Base-by-base conservation (phyloP, 2,888 invertebrate species). In the Mythimna loreyi region DNA sequence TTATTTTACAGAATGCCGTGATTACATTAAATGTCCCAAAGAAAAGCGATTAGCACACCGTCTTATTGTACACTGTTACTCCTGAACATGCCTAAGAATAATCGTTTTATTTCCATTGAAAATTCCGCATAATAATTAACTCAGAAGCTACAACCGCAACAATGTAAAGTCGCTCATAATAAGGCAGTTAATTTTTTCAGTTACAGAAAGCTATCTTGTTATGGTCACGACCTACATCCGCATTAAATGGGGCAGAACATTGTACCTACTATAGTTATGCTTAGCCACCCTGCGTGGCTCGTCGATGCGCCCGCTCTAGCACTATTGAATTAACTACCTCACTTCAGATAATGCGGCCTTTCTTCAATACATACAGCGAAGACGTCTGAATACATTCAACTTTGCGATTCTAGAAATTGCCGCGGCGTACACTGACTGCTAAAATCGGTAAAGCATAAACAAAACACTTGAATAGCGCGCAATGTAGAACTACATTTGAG, bases 171-270 rank as follows among this genome's bases (percentile, higher is more conserved):
- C 25, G 49, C 21, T 19, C 36, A 13, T 69, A 59, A 57, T 55
- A 61, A 73, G 60, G 43, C 67, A 49, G 47, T 73, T 58, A 69
- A 58, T 68, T 75, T 63, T 69, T 82, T 73, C 64, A 66, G 66
- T 83, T 69, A 69, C 70, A 69, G 64, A 71, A 78, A 76, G 57
- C 72, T 72, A 72, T 75, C 77, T 78, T 82, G 75, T 75, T 84
- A 80, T 78, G 71, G 65, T 78, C 84, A 73, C 85, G 87, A 87
- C 87, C 87, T 86, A 87, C 78, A 85, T 87, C 80, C 73, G 73
- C 75, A 78, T 72, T 80, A 87, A 87, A 86, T 86, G 72, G 87
- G 65, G 82, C 86, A 82, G 83, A 83, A 83, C 63, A 79, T 63
- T 57, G 62, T 74, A 61, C 64, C 50, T 70, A 69, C 63, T 72